phyloP scores from a whole-genome alignment of 2,113 vertebrate genomes.

The Macroglossus sobrinus region DNA sequence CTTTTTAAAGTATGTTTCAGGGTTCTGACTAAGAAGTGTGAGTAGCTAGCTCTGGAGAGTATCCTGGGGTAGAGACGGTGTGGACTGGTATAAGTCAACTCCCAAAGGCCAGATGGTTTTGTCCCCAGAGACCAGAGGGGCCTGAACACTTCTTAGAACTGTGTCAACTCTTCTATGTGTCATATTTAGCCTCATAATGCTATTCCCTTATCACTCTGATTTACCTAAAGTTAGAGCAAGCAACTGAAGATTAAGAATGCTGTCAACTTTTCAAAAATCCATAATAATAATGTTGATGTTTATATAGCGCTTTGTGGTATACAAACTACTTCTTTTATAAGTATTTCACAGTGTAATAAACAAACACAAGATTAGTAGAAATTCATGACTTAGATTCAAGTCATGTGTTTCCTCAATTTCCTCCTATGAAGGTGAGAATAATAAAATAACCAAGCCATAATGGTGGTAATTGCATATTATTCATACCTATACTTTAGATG shows the following conservation, averaged over 20 bases:
- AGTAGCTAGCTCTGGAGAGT: not conserved
- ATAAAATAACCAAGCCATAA: not conserved
- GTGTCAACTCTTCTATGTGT: not conserved
- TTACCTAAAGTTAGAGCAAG: not conserved
- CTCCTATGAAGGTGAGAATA: not conserved
- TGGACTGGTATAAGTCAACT: not conserved
- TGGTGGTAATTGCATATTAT: not conserved
- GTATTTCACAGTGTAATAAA: not conserved
- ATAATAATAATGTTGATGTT: not conserved
- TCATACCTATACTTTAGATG: not conserved
- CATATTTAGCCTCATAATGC: not conserved
- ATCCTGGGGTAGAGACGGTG: accelerated
- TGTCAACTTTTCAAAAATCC: not conserved
- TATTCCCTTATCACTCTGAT: not conserved
- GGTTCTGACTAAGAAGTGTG: not conserved
- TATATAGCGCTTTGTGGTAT: not conserved
- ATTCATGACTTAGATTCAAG: not conserved
- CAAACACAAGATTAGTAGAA: not conserved
- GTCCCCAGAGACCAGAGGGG: not conserved
- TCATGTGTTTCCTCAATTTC: not conserved
- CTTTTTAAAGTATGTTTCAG: not conserved
- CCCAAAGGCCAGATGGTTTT: not conserved
- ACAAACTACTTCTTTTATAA: not conserved
- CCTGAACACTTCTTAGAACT: not conserved
- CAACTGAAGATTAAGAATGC: not conserved